Conservation (phyloP, 1,140 invertebrate genomes). For the Drosophila bocki region DNA sequence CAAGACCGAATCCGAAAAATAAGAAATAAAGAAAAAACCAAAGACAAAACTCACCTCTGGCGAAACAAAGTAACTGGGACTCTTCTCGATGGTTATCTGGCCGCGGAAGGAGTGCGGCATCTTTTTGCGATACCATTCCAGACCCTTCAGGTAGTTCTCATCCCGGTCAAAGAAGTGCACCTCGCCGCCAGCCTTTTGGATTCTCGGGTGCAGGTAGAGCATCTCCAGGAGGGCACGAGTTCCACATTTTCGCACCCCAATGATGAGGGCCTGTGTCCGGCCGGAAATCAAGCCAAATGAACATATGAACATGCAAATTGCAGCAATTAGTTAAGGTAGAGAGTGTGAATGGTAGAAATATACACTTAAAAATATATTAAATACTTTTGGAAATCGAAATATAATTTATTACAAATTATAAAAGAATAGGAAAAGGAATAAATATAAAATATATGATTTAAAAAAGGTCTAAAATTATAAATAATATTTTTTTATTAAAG, state of each 20-base stretch:
- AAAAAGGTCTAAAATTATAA: too few relatives aligned
- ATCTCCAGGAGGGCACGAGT: conserved; percentile 97
- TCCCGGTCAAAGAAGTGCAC: conserved; percentile 97
- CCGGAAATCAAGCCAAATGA: conserved; percentile 45
- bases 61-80: conserved; percentile 98
- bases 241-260: conserved; percentile 97
- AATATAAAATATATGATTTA: too few relatives aligned
- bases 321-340: conserved; percentile 56
- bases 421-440: background rate
- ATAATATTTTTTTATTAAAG: too few relatives aligned
- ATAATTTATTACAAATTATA: too few relatives aligned
- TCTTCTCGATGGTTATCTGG: conserved; percentile 98
- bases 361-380: background rate
- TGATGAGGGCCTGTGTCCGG: conserved; percentile 91
- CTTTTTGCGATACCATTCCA: conserved; percentile 96
- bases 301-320: conserved; percentile 52
- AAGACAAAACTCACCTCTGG: conserved; percentile 90
- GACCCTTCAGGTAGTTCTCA: conserved; percentile 94
- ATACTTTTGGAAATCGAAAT: background rate
- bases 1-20: background rate
- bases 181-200: conserved; percentile 96
- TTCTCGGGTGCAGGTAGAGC: conserved; percentile 96
- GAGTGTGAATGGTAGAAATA: background rate
- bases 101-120: conserved; percentile 96
- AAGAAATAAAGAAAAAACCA: background rate